Evolutionary conservation across 30 jellyfish, hydroid and myxozoan species (phyloP), one percentile per base, ranked within the genome.

Genomic region (Haliclystus octoradiatus): DNA sequence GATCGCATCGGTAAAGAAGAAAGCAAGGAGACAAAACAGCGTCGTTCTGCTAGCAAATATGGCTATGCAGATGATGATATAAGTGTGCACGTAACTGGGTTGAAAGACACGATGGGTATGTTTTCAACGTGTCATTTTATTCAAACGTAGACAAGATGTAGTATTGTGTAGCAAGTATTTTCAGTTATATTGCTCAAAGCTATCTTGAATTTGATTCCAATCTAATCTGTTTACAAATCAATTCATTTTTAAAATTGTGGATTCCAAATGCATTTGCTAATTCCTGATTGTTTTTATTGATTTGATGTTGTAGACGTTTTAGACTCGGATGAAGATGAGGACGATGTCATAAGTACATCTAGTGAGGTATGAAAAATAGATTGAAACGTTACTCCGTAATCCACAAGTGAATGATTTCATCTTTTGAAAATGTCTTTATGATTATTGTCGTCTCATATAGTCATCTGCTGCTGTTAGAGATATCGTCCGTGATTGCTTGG

Each of bases 291-390:
- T n/a, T n/a, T n/a, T n/a, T n/a, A n/a, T n/a, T n/a, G n/a, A n/a
- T n/a, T n/a, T n/a, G n/a, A 19, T 75, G 7, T 63, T 80, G 95
- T 76, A 1, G 97, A 88, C 57, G 71, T 89, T 19, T 33, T 75
- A n/a, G 98, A 89, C 57, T 89, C 98, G 3, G 98, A 89, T 76
- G 98, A 87, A 12, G 57, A 40, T 19, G 96, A 86, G 31, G 96
- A 89, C 72, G 98, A 89, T 40, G 75, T 89, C 74, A 62, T 74
- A 32, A 78, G 74, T 26, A 65, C 86, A n/a, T 83, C 84, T 46
- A 82, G 94, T 35, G 98, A 89, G 95, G 98, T 81, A 69, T 15
- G 76, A 57, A 28, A 34, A 15, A 19, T 25, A 14, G 15, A 61
- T 29, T 3, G 9, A 12, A 25, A 26, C 26, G n/a, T 62, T 65